Conservation (phyloP, 2,888 invertebrate genomes). For the Microplitis manilae region DNA sequence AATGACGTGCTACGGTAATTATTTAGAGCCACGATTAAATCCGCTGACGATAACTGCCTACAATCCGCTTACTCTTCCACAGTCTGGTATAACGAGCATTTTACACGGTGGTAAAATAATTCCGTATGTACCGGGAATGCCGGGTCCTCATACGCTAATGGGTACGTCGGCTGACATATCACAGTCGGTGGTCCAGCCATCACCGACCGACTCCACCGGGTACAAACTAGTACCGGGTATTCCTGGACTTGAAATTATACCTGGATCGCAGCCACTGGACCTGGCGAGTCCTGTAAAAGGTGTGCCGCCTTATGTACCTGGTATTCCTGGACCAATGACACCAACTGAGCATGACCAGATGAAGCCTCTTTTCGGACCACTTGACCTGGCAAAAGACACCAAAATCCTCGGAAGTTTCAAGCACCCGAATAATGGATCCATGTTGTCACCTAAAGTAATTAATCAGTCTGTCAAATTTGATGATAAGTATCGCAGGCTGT, state of each 20-base stretch:
- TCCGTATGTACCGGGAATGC: conserved; percentile 90
- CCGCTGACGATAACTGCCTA: conserved; percentile 81
- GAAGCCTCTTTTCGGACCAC: not conserved
- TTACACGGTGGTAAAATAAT: conserved; percentile 83
- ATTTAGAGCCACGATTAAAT: conserved; percentile 69
- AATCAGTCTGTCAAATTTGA: not conserved
- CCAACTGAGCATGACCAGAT: conserved; percentile 33
- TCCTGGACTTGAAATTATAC: not conserved
- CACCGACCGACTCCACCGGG: not conserved
- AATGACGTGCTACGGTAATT: conserved; percentile 64
- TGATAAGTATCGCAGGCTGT: not conserved
- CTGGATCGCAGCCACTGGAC: conserved; percentile 55
- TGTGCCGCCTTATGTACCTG: conserved; percentile 55
- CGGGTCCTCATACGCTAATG: conserved; percentile 81
- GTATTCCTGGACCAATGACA: conserved; percentile 52
- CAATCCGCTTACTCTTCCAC: conserved; percentile 78
- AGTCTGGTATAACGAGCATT: conserved; percentile 78
- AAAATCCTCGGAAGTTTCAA: not conserved
- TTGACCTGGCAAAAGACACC: not conserved
- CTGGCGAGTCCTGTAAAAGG: conserved; percentile 63
- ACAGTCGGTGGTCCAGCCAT: conserved; percentile 21
- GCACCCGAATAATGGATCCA: not conserved
- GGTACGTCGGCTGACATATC: conserved; percentile 66
- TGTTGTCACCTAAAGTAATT: not conserved
- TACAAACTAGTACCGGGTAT: not conserved